Percentiles rank a stretch among this genome's conserved stretches.
Evolutionary conservation across 1,140 invertebrate species (phyloP).

Genomic region (Brachionus asplanchnoidis): DNA sequence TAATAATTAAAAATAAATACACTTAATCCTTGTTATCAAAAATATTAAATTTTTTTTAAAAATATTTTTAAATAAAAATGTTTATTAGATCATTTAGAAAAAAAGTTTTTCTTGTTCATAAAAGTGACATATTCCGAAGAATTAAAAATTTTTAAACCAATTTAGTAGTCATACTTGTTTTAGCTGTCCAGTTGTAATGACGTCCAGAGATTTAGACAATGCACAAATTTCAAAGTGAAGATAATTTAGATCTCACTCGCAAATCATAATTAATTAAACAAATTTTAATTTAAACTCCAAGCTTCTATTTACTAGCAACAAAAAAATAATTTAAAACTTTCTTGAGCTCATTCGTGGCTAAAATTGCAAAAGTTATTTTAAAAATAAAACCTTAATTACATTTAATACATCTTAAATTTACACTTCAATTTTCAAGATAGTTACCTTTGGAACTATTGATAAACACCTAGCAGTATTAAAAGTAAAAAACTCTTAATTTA

Average conservation of each 20-base stretch:
- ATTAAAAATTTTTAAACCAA: too few relatives aligned
- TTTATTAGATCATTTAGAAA: too few relatives aligned
- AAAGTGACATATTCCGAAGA: too few relatives aligned
- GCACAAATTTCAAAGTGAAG: background rate
- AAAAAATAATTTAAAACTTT: background rate
- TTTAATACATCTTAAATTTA: background rate
- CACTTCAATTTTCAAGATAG: background rate
- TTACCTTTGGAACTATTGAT: background rate
- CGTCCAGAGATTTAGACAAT: too few relatives aligned
- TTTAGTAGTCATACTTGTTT: too few relatives aligned
- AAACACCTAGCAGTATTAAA: background rate
- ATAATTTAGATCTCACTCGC: background rate
- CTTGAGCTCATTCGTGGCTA: background rate
- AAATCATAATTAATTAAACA: background rate
- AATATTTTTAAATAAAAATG: too few relatives aligned
- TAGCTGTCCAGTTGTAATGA: too few relatives aligned
- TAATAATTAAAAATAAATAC: too few relatives aligned
- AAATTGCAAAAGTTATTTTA: background rate
- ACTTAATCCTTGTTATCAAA: too few relatives aligned
- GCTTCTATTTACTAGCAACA: background rate
- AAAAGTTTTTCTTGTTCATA: too few relatives aligned
- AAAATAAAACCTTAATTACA: background rate
- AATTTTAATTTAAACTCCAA: background rate
- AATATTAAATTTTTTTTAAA: too few relatives aligned
- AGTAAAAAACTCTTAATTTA: background rate